Percentiles rank a stretch among this genome's conserved stretches.
phyloP scores from a whole-genome alignment of 2,888 invertebrate species.

The Plagodis pulveraria region DNA sequence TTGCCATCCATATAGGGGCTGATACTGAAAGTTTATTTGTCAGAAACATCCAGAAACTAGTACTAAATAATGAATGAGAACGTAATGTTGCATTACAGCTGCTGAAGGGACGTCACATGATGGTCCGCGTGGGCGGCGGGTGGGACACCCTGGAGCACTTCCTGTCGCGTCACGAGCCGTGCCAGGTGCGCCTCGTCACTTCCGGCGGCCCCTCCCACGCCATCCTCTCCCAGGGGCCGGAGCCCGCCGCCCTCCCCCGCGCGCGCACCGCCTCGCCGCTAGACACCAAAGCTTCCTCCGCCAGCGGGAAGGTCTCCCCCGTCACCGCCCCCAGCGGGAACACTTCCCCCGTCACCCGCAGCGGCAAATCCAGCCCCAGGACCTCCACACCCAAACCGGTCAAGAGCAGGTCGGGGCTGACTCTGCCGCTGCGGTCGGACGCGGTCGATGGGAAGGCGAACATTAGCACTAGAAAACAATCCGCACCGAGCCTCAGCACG shows the following conservation, averaged over 20 bases:
- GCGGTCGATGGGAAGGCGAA: constrained; percentile 40
- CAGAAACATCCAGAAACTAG: no score
- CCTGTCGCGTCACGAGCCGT: constrained; percentile 94
- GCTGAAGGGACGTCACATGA: constrained; percentile 96
- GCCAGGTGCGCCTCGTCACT: constrained; percentile 88
- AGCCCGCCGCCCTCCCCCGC: constrained; percentile 50
- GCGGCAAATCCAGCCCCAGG: constrained; percentile 57
- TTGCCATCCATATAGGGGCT: no score
- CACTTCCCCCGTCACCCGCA: constrained; percentile 40
- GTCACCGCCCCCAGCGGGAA: constrained; percentile 36
- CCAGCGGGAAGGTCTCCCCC: constrained; percentile 54
- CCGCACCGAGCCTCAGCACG: constrained; percentile 73
- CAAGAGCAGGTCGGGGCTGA: constrained; percentile 52
- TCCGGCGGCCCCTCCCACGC: constrained; percentile 58
- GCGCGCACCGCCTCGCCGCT: constrained; percentile 27
- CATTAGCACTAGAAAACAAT: constrained; percentile 66
- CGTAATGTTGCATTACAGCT: constrained; percentile 81
- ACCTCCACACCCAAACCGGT: constrained; percentile 63
- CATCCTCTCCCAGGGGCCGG: constrained; percentile 30
- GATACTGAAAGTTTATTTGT: no score
- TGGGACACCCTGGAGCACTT: constrained; percentile 98
- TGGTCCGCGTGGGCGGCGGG: constrained; percentile 97
- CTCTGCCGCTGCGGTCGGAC: constrained; percentile 62
- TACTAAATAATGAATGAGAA: neutral
- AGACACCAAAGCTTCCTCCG: constrained; percentile 46